These are phyloP conservation scores for Gila robusta DNA, from an alignment of 2,797 vertebrate genomes.

Conservation along the genomic window DNA sequence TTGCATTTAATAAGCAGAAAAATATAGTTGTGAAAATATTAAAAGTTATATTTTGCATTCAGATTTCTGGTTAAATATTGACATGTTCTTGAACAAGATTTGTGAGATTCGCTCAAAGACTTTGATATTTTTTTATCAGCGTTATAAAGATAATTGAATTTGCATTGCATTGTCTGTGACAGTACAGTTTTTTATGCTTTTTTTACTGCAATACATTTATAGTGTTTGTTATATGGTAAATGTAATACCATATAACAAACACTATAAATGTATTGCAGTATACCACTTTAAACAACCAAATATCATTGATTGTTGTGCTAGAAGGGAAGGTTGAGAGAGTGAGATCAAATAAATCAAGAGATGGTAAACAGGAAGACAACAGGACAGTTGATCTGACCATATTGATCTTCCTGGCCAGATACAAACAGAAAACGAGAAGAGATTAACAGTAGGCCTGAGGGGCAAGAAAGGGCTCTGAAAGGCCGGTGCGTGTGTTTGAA, in stretches of 20 bases:
- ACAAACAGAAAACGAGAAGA: slow-evolving; percentile 22
- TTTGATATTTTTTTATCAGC: neutral
- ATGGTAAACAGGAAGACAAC: slow-evolving; percentile 35
- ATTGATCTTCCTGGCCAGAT: slow-evolving; percentile 21
- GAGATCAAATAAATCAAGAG: slow-evolving; percentile 39
- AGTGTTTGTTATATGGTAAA: no score
- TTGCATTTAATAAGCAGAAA: neutral
- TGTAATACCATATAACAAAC: neutral
- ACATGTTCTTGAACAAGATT: neutral
- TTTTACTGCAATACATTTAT: no score
- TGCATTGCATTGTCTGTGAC: neutral
- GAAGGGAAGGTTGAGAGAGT: slow-evolving; percentile 6
- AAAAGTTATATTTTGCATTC: neutral
- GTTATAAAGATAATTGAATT: neutral
- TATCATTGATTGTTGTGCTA: slow-evolving; percentile 14
- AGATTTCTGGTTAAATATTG: neutral
- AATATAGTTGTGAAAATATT: neutral
- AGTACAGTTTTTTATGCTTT: neutral
- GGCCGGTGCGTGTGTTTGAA: slow-evolving; percentile 3
- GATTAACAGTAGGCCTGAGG: slow-evolving; percentile 39
- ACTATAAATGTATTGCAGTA: neutral
- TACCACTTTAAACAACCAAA: neutral
- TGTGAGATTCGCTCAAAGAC: neutral
- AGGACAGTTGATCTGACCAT: slow-evolving; percentile 26
- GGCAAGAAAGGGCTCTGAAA: slow-evolving; percentile 7